A percentile compares a stretch with the other conserved stretches of the same genome.
phyloP scores from a whole-genome alignment of 2,113 vertebrate species.

The Leiothrix lutea region DNA sequence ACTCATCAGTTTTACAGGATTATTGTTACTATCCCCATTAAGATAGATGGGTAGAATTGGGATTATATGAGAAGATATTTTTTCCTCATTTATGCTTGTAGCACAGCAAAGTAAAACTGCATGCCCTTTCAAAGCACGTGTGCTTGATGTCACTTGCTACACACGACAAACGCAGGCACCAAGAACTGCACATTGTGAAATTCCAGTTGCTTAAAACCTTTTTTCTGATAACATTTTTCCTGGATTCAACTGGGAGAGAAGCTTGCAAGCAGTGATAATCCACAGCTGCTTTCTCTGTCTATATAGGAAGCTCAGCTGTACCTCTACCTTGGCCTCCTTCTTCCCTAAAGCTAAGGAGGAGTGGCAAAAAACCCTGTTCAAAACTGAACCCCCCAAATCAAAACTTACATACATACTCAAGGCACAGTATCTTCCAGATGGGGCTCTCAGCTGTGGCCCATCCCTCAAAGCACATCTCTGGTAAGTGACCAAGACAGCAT shows the following conservation, averaged over 20 bases:
- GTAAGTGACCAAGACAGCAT: background rate
- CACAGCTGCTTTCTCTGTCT: background rate
- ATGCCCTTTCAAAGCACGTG: background rate
- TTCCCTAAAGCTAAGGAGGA: background rate
- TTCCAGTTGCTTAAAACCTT: background rate
- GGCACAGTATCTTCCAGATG: background rate
- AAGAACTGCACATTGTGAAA: background rate
- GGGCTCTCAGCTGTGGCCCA: rapidly evolving
- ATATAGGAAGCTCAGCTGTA: background rate
- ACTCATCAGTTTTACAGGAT: background rate
- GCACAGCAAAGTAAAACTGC: background rate
- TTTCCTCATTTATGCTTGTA: background rate
- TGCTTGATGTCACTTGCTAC: background rate
- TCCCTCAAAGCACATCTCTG: background rate
- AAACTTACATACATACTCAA: background rate
- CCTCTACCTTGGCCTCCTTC: background rate
- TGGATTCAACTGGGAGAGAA: background rate
- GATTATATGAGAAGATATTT: background rate
- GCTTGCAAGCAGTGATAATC: background rate
- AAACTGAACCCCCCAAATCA: background rate
- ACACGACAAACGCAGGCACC: background rate
- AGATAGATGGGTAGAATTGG: background rate
- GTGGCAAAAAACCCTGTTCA: background rate
- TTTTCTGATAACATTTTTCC: background rate
- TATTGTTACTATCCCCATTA: background rate